A percentile compares a stretch with the other conserved stretches of the same genome.
phyloP scores from a whole-genome alignment of 2,888 invertebrate genomes.

The Sinotaia quadrata region DNA sequence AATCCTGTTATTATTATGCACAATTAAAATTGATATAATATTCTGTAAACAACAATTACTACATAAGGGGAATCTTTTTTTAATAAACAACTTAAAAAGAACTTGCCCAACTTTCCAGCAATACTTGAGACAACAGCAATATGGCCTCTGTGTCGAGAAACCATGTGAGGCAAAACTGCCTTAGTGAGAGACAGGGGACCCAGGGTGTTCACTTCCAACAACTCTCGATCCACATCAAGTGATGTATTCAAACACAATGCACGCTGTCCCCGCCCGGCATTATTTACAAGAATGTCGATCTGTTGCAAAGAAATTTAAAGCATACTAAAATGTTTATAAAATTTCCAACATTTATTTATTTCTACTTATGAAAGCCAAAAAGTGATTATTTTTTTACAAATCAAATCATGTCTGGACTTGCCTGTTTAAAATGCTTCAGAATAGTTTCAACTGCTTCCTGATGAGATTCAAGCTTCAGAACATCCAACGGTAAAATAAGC shows the following conservation, averaged over 20 bases:
- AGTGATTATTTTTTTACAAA: too few relatives aligned
- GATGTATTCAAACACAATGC: conserved; percentile 82
- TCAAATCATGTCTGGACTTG: too few relatives aligned
- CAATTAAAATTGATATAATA: too few relatives aligned
- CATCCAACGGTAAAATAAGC: conserved; percentile 81
- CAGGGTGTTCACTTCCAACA: conserved; percentile 86
- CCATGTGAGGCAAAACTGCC: conserved; percentile 78
- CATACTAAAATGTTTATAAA: too few relatives aligned
- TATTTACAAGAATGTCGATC: conserved; percentile 85
- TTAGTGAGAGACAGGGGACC: conserved; percentile 81
- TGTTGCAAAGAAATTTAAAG: conserved; percentile 60
- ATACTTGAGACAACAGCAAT: conserved; percentile 83
- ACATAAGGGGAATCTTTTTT: background rate
- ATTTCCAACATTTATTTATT: too few relatives aligned
- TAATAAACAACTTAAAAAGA: background rate
- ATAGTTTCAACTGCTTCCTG: conserved; percentile 77
- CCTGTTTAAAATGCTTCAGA: conserved; percentile 77
- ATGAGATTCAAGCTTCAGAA: conserved; percentile 78
- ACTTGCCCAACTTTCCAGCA: conserved; percentile 79
- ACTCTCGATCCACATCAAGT: conserved; percentile 80
- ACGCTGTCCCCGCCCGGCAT: conserved; percentile 86
- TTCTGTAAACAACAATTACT: background rate
- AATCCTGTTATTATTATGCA: too few relatives aligned
- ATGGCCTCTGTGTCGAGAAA: conserved; percentile 76
- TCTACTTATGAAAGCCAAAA: background rate